Percentiles rank a stretch among this genome's conserved stretches.
Evolutionary conservation across 2,113 vertebrate genomes (phyloP).

Genomic region (Chaetodon auriga): DNA sequence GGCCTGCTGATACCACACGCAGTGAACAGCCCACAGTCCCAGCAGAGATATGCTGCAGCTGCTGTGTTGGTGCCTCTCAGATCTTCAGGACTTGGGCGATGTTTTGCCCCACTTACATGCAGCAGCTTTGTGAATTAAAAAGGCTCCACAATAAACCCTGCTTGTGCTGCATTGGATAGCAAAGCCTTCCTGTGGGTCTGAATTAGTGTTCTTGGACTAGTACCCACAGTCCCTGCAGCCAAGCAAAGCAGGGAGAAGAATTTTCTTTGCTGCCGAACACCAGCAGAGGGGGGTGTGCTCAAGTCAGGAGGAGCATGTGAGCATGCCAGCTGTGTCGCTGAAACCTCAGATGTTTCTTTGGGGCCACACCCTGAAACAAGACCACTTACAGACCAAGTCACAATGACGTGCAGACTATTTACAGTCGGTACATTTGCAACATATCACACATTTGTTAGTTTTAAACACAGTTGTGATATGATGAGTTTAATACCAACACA

Average conservation of each 20-base stretch:
- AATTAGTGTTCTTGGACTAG: constrained; percentile 71
- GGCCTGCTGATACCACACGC: constrained; percentile 49
- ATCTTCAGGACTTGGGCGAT: constrained; percentile 76
- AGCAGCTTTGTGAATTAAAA: constrained; percentile 70
- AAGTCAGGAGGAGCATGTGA: constrained; percentile 57
- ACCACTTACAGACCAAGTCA: constrained; percentile 8
- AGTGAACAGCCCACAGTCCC: constrained; percentile 51
- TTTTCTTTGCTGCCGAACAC: constrained; percentile 62
- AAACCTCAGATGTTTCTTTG: constrained; percentile 30
- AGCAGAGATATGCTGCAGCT: constrained; percentile 65
- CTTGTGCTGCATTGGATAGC: constrained; percentile 58
- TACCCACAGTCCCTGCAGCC: constrained; percentile 65
- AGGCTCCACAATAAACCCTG: constrained; percentile 65
- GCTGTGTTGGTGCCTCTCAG: constrained; percentile 61
- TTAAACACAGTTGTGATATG: not conserved
- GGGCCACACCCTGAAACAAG: constrained; percentile 70
- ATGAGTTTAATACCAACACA: not conserved
- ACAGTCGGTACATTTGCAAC: not conserved
- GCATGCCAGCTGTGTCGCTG: constrained; percentile 31
- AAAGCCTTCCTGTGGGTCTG: constrained; percentile 71
- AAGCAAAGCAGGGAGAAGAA: constrained; percentile 31
- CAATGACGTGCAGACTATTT: not conserved
- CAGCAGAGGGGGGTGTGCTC: constrained; percentile 81
- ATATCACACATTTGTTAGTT: constrained; percentile 14
- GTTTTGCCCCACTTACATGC: constrained; percentile 79